phyloP scores from a whole-genome alignment of 2,113 vertebrate genomes.

The Hystrix brachyura region DNA sequence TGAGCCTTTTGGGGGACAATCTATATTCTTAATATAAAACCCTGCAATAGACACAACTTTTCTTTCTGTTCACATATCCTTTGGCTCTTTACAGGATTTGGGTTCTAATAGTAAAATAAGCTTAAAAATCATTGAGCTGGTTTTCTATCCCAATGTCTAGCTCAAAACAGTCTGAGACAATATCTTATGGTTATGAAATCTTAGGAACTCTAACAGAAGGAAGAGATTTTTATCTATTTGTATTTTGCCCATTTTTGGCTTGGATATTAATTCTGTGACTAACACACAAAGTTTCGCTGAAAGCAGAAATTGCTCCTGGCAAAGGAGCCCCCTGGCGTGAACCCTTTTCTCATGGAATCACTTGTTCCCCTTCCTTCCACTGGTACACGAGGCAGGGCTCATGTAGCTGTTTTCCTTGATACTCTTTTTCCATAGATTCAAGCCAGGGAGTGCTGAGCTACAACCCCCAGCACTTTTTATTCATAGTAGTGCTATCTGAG shows the following conservation, averaged over 20 bases:
- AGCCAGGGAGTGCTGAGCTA: not conserved
- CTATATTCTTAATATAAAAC: not conserved
- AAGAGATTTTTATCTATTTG: not conserved
- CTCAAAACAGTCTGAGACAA: not conserved
- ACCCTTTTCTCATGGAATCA: not conserved
- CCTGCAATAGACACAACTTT: not conserved
- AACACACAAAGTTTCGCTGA: not conserved
- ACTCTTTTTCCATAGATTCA: not conserved
- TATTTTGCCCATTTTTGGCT: not conserved
- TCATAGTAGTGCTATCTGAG: not conserved
- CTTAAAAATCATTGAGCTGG: not conserved
- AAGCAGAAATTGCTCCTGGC: not conserved
- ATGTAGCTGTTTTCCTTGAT: not conserved
- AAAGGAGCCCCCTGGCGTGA: not conserved
- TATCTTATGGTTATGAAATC: not conserved
- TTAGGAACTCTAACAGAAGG: not conserved
- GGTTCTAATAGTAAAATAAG: not conserved
- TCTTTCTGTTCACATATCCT: not conserved
- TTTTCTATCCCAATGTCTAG: not conserved
- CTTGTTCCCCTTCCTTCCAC: not conserved
- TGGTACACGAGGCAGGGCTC: not conserved
- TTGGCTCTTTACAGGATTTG: not conserved
- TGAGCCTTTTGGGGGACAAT: not conserved
- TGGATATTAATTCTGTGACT: not conserved
- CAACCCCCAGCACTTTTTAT: not conserved